Percentiles rank a stretch among this genome's conserved stretches.
phyloP scores from a whole-genome alignment of 2,113 vertebrate species.

The Cyanoramphus novaezelandiae region DNA sequence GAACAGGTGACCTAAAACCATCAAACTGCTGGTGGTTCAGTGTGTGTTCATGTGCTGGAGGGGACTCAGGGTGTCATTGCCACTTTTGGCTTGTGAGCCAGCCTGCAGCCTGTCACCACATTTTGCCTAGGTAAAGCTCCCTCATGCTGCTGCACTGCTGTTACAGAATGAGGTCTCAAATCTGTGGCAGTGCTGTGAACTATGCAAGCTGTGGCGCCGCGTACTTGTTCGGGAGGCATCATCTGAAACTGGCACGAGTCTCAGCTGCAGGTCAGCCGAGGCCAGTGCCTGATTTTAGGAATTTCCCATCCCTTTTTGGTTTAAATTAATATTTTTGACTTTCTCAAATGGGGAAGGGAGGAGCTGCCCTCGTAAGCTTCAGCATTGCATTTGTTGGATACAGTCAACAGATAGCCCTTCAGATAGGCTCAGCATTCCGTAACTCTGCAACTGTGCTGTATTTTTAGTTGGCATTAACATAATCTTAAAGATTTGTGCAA shows the following conservation, averaged over 20 bases:
- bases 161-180: background rate
- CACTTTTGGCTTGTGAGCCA: background rate
- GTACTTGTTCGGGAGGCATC: background rate
- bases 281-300: background rate
- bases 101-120: background rate
- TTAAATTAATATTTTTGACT: background rate
- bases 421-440: background rate
- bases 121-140: background rate
- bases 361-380: background rate
- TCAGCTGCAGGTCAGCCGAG: background rate
- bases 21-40: background rate
- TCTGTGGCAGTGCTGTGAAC: background rate
- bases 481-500: background rate
- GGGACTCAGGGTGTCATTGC: accelerated
- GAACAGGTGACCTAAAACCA: background rate
- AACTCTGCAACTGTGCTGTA: accelerated
- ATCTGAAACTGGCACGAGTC: background rate
- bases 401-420: background rate
- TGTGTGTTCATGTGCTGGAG: background rate
- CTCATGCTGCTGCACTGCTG: accelerated
- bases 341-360: background rate
- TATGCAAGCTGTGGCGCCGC: accelerated
- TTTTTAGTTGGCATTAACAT: background rate
- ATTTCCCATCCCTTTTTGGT: background rate
- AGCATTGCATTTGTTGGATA: background rate